Conservation (phyloP, 2,797 vertebrate species). For the Eupleurogrammus muticus region DNA sequence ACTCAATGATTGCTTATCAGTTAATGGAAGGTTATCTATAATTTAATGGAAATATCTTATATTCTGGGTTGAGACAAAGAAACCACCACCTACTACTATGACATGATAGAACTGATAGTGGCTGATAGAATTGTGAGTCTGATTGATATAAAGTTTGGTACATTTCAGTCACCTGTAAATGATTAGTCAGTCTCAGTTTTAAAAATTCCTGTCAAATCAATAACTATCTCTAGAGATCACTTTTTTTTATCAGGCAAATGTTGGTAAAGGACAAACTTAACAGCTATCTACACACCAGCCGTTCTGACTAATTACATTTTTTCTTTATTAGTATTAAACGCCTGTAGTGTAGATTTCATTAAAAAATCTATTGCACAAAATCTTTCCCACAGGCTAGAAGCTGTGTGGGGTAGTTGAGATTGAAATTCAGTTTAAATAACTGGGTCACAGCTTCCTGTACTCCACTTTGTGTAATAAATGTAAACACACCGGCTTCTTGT, state of each 20-base stretch:
- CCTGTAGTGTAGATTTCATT: not conserved
- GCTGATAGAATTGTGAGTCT: not conserved
- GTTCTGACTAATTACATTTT: not conserved
- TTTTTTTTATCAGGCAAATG: conserved; percentile 50
- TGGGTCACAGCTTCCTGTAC: not conserved
- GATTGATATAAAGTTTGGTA: not conserved
- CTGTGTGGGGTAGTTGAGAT: conserved; percentile 21
- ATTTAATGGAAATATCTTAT: not conserved
- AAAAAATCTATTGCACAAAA: conserved; percentile 1
- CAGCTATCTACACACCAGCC: conserved; percentile 15
- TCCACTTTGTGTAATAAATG: not conserved
- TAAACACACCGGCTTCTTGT: not conserved
- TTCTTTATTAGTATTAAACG: not conserved
- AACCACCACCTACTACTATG: not conserved
- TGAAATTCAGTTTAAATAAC: not conserved
- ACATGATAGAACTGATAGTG: not conserved
- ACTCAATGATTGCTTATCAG: not conserved
- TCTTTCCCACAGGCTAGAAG: not conserved
- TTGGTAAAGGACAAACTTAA: conserved; percentile 48
- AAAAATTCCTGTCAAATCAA: conserved; percentile 11
- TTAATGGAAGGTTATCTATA: not conserved
- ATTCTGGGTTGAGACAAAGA: not conserved
- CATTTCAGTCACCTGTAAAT: not conserved
- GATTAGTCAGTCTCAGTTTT: not conserved
- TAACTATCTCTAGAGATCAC: conserved; percentile 8